Percentiles rank a stretch among this genome's conserved stretches.
phyloP scores from a whole-genome alignment of 2,113 vertebrate genomes.

The Cephalophus harveyi region DNA sequence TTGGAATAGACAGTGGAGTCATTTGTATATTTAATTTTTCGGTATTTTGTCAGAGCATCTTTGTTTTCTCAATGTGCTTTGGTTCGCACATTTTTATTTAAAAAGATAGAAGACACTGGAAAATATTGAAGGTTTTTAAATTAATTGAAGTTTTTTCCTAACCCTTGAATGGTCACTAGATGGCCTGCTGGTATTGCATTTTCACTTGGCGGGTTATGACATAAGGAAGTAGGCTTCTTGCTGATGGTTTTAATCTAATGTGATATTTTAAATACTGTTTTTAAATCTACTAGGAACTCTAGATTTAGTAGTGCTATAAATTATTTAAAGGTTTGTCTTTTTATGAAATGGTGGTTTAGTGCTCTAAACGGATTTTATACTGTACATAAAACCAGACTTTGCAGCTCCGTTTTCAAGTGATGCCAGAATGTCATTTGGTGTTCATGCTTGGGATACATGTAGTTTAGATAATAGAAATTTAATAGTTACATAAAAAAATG shows the following conservation, averaged over 20 bases:
- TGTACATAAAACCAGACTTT: conserved; percentile 39
- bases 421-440: conserved; percentile 17
- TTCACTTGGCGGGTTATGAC: conserved; percentile 17
- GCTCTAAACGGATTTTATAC: conserved; percentile 42
- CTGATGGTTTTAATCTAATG: conserved; percentile 52
- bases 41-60: background rate
- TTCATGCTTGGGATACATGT: conserved; percentile 17
- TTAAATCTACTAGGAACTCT: conserved; percentile 54
- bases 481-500: conserved; percentile 35
- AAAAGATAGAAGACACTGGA: background rate
- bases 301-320: conserved; percentile 68
- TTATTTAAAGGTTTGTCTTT: conserved; percentile 64
- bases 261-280: conserved; percentile 69
- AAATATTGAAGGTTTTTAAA: background rate
- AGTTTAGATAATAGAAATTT: conserved; percentile 39
- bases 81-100: background rate
- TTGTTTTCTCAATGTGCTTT: background rate
- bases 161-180: conserved; percentile 75
- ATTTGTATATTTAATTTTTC: background rate
- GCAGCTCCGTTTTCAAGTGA: conserved; percentile 23
- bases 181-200: conserved; percentile 78
- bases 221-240: conserved; percentile 38
- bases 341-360: conserved; percentile 47
- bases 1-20: background rate
- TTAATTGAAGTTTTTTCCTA: background rate